phyloP scores from a whole-genome alignment of 1,140 invertebrate species.

The Drosophila bocki region DNA sequence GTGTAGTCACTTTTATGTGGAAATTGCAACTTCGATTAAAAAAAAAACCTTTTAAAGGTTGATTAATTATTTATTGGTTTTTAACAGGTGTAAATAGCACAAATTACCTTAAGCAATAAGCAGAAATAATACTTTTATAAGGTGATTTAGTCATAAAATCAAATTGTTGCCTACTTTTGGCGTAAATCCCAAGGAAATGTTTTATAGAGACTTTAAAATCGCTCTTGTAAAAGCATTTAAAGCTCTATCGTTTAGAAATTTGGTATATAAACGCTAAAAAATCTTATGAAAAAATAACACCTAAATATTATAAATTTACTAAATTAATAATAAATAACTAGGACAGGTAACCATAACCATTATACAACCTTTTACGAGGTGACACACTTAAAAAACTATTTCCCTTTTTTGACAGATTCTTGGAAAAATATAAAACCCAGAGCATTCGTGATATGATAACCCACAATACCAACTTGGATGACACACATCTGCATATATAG shows the following conservation, averaged over 20 bases:
- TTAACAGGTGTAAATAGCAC: not conserved
- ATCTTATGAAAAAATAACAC: not conserved
- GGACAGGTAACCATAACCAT: not conserved
- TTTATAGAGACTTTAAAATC: no score
- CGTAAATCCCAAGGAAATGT: no score
- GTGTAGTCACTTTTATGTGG: not conserved
- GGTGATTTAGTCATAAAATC: not conserved
- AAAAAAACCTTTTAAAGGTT: no score
- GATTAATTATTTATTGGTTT: not conserved
- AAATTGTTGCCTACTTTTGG: not conserved
- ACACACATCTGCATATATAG: slow-evolving; percentile 37
- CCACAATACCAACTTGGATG: slow-evolving; percentile 29
- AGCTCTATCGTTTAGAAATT: not conserved
- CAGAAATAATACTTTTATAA: not conserved
- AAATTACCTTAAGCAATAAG: not conserved
- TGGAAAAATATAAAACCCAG: not conserved
- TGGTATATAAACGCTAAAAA: not conserved
- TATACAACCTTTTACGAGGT: not conserved
- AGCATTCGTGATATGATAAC: slow-evolving; percentile 9
- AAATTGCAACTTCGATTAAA: no score
- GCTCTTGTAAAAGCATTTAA: not conserved
- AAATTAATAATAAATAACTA: not conserved
- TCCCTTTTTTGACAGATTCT: not conserved
- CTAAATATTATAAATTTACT: not conserved
- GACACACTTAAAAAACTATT: not conserved